These are phyloP conservation scores for Phalera bucephala DNA, from an alignment of 2,888 invertebrate species.

Conservation along the genomic window DNA sequence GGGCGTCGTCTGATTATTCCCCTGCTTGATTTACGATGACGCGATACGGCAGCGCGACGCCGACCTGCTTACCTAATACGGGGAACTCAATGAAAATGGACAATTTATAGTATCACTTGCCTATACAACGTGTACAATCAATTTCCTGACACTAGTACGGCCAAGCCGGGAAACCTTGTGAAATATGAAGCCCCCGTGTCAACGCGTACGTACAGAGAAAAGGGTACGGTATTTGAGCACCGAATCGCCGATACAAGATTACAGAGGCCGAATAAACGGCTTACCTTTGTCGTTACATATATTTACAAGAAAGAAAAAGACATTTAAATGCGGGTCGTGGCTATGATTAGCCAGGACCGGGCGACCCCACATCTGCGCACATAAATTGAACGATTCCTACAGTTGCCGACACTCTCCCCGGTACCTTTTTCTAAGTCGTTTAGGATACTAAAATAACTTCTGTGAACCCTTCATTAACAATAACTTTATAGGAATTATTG, in stretches of 20 bases:
- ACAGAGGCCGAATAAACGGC: constrained; percentile 41
- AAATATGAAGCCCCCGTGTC: constrained; percentile 68
- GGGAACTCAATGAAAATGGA: constrained; percentile 55
- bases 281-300: constrained; percentile 50
- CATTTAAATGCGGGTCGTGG: constrained; percentile 75
- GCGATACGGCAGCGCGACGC: constrained; percentile 58
- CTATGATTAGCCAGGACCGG: constrained; percentile 65
- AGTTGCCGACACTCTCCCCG: constrained; percentile 41
- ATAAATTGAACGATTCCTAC: constrained; percentile 50
- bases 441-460: constrained; percentile 34
- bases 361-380: constrained; percentile 49
- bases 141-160: constrained; percentile 38
- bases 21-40: constrained; percentile 78
- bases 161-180: constrained; percentile 51
- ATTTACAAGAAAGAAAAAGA: constrained; percentile 61
- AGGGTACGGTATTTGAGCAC: constrained; percentile 38
- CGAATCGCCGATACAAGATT: constrained; percentile 27
- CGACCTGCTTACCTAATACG: constrained; percentile 65
- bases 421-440: constrained; percentile 40
- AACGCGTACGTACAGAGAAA: constrained; percentile 51
- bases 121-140: constrained; percentile 66
- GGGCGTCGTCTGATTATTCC: constrained; percentile 74
- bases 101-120: constrained; percentile 68
- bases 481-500: too few relatives aligned
- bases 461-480: constrained; percentile 13